Evolutionary conservation across 1,140 invertebrate species (phyloP), one percentile per base, ranked within the genome.

Genomic region (Dryas iulia): DNA sequence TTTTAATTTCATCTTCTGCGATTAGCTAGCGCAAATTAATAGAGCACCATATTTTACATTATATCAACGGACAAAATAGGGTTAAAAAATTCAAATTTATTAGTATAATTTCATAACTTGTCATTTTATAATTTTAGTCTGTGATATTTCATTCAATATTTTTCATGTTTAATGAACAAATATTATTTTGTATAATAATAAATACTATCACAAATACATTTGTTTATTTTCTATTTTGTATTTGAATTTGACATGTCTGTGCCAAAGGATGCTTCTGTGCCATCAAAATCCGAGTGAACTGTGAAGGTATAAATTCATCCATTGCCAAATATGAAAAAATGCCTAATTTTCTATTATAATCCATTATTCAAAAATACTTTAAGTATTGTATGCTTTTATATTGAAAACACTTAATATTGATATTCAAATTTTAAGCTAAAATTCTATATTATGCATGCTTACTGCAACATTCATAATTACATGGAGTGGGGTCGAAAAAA

Each of bases 181-280:
- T 18, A 21, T 18, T 21, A 6, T 8, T 47, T 47, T 47, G n/a
- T 21, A 21, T 18, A 21, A 62, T 14, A 61, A 26, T 61, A 47
- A 47, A 60, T 14, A 61, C 35, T 39, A 52, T 26, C 6, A n/a
- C 14, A 5, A 47, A n/a, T 53, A 1, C 28, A 21, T 52, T 53
- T 62, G n/a, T 53, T 62, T 12, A 11, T 59, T 59, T 59, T 39
- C 14, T 35, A 7, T 59, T 21, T 21, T 60, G n/a, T n/a, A 39
- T 66, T 59, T 57, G 26, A 60, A 61, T 66, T 64, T 65, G 21
- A 72, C 73, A 78, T 78, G 76, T 78, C 76, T 78, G 76, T 69
- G 30, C 76, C 21, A 30, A 72, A 76, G 76, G 76, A 73, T 56
- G 26, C 14, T 8, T 23, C 67, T 39, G 73, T 52, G 10, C 31